A percentile compares a stretch with the other conserved stretches of the same genome.
These are phyloP conservation scores for Criorhina ranunculi DNA, from an alignment of 2,888 invertebrate genomes.

Conservation along the genomic window DNA sequence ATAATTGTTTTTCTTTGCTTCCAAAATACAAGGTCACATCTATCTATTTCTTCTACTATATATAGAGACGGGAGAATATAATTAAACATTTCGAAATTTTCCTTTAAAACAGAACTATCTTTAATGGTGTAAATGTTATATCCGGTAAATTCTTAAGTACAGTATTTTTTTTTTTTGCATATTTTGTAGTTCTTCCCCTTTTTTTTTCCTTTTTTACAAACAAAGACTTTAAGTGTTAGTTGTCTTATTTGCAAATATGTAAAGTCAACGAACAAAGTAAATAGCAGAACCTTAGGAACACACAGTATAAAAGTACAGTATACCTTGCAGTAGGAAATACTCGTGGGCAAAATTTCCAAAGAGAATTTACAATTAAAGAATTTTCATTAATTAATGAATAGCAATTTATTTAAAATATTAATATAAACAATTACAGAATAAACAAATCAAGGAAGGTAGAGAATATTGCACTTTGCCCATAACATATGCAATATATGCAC, in stretches of 20 bases:
- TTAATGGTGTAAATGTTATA: too few relatives aligned
- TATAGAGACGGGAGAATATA: too few relatives aligned
- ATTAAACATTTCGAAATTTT: too few relatives aligned
- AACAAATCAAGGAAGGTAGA: neutral
- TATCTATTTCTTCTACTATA: too few relatives aligned
- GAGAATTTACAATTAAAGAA: neutral
- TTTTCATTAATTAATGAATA: neutral
- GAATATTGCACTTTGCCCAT: constrained; percentile 1
- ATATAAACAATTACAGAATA: neutral
- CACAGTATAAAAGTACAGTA: neutral
- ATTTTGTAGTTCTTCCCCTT: too few relatives aligned
- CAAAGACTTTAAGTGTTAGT: neutral
- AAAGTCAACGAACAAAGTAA: neutral
- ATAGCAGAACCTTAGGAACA: neutral
- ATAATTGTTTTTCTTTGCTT: constrained; percentile 5
- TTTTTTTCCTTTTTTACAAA: neutral
- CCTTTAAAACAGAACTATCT: neutral
- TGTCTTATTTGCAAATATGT: neutral
- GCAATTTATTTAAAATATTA: neutral
- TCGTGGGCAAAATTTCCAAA: neutral
- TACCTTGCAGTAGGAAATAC: neutral
- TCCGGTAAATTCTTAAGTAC: too few relatives aligned
- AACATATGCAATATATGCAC: neutral
- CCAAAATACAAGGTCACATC: constrained; percentile 43
- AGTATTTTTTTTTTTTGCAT: too few relatives aligned